phyloP scores from a whole-genome alignment of 2,113 vertebrate genomes.

The Crotalus horridus region DNA sequence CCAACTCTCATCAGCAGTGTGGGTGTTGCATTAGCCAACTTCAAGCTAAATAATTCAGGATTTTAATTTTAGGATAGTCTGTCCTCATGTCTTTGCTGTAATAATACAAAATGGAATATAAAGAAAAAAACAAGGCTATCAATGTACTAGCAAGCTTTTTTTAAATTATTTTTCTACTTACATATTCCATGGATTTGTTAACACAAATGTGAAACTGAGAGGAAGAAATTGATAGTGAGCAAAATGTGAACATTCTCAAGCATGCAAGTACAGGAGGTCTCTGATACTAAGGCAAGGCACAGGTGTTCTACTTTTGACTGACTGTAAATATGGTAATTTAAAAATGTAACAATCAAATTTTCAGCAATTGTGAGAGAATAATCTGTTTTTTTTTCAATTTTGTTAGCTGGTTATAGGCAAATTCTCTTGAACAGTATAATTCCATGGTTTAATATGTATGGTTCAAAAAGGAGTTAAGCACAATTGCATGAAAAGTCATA shows the following conservation, averaged over 20 bases:
- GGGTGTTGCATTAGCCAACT: background rate
- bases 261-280: background rate
- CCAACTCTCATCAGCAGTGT: too few relatives aligned
- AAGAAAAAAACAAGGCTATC: background rate
- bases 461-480: background rate
- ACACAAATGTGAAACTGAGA: slow-evolving; percentile 8
- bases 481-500: background rate
- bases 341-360: background rate
- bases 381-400: background rate
- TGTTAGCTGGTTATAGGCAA: background rate
- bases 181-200: background rate
- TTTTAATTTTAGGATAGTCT: background rate
- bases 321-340: background rate
- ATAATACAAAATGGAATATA: background rate
- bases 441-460: background rate
- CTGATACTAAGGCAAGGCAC: background rate
- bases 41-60: background rate
- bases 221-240: background rate
- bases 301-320: background rate
- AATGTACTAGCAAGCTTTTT: background rate
- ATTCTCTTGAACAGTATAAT: background rate
- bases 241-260: background rate
- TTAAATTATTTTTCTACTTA: background rate
- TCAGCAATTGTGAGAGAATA: background rate
- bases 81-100: background rate